Percentiles rank a stretch among this genome's conserved stretches.
Conservation (phyloP, 2,797 vertebrate genomes). For the Rhinoraja longicauda region DNA sequence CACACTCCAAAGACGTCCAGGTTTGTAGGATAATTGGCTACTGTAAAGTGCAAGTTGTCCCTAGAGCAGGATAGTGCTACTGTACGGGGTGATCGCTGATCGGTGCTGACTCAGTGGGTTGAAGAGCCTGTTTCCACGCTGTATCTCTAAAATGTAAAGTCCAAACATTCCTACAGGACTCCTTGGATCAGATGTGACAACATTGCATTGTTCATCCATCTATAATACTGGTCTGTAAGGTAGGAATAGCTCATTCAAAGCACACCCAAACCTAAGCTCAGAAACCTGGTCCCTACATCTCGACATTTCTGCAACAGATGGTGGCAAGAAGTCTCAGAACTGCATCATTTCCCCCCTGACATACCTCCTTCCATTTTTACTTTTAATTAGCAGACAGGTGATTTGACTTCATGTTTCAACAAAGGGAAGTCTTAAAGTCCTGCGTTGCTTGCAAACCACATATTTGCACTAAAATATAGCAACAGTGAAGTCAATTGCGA, state of each 20-base stretch:
- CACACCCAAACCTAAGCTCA: neutral
- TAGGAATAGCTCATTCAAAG: neutral
- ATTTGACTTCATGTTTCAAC: neutral
- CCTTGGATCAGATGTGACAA: neutral
- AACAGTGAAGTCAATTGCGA: too few species aligned
- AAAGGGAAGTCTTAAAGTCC: too few species aligned
- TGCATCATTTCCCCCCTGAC: neutral
- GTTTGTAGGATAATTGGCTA: too few species aligned
- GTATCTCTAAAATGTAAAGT: too few species aligned
- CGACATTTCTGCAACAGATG: neutral
- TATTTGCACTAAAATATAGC: too few species aligned
- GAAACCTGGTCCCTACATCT: neutral
- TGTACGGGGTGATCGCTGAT: too few species aligned
- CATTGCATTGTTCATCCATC: neutral
- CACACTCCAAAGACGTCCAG: too few species aligned
- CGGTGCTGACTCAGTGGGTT: too few species aligned
- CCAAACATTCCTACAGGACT: neutral
- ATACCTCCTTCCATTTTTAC: neutral
- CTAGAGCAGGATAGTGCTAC: too few species aligned
- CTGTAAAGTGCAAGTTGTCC: too few species aligned
- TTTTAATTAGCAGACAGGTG: neutral
- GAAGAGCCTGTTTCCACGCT: too few species aligned
- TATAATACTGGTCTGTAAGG: neutral
- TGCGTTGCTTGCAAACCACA: too few species aligned
- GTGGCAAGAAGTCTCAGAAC: neutral